A percentile compares a stretch with the other conserved stretches of the same genome.
Evolutionary conservation across 2,113 vertebrate genomes (phyloP).

Genomic region (Lepisosteus osseus): DNA sequence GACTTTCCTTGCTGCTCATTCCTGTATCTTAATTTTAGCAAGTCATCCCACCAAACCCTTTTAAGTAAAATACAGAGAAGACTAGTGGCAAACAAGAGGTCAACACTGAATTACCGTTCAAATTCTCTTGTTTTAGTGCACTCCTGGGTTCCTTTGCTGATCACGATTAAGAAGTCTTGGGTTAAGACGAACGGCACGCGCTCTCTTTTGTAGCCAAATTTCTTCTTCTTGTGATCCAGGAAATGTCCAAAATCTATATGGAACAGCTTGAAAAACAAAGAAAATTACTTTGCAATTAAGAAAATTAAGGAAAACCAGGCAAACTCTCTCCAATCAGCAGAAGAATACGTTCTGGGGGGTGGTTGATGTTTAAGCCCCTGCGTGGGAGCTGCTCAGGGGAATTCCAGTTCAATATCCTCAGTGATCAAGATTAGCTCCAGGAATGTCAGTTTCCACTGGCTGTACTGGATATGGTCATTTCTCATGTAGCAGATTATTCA

Average conservation of each 20-base stretch:
- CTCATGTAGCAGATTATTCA: no score
- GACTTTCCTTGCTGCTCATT: no score
- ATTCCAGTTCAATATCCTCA: no score
- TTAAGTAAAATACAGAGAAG: not conserved
- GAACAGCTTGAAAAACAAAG: slow-evolving; percentile 77
- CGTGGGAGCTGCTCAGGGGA: no score
- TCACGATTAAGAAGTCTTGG: slow-evolving; percentile 96
- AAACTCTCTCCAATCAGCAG: not conserved
- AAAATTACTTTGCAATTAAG: not conserved
- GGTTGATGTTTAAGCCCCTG: no score
- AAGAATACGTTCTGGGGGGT: no score
- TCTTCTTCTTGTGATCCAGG: slow-evolving; percentile 98
- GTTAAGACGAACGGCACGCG: slow-evolving; percentile 96
- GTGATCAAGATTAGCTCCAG: no score
- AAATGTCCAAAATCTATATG: slow-evolving; percentile 98
- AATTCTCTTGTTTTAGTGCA: slow-evolving; percentile 97
- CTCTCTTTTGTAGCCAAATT: slow-evolving; percentile 97
- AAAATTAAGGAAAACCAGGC: not conserved
- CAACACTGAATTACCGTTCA: slow-evolving; percentile 72
- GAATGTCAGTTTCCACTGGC: no score
- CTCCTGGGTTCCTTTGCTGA: slow-evolving; percentile 96
- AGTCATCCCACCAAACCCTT: no score
- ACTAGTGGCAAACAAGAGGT: no score
- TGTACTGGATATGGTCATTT: no score
- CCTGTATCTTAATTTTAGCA: no score